These are phyloP conservation scores for Mionectes macconnelli DNA, from an alignment of 2,113 vertebrate species.

Conservation along the genomic window DNA sequence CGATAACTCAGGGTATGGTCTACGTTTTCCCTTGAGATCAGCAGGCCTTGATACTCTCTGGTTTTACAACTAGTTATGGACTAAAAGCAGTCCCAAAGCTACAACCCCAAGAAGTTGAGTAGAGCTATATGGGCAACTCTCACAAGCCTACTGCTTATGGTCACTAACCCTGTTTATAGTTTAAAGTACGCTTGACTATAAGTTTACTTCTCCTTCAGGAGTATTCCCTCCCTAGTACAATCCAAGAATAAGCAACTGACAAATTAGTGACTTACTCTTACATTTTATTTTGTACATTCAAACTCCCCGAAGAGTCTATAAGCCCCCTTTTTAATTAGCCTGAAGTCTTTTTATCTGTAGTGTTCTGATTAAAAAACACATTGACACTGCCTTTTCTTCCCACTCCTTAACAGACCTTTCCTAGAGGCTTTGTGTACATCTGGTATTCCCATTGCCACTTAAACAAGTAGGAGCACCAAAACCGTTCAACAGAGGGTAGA, in stretches of 20 bases:
- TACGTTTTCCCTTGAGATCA: background rate
- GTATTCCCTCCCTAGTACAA: background rate
- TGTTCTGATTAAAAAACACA: accelerated
- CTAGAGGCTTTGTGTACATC: accelerated
- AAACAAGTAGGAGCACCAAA: background rate
- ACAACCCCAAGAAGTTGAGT: background rate
- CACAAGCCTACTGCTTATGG: background rate
- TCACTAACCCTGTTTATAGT: background rate
- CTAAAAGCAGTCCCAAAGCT: background rate
- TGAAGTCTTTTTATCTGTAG: background rate
- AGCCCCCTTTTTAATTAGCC: background rate
- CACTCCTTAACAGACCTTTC: background rate
- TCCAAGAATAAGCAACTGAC: background rate
- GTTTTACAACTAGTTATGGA: background rate
- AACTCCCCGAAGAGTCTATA: background rate
- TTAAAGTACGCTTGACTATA: background rate
- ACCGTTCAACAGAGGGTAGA: accelerated
- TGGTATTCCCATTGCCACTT: background rate
- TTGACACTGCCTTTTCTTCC: background rate
- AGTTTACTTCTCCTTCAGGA: background rate
- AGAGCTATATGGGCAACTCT: background rate
- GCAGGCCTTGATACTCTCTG: accelerated
- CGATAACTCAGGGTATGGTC: background rate
- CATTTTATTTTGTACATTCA: too few relatives aligned
- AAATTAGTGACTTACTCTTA: background rate